Evolutionary conservation across 2,113 vertebrate species (phyloP).

Genomic region (Labrus mixtus): DNA sequence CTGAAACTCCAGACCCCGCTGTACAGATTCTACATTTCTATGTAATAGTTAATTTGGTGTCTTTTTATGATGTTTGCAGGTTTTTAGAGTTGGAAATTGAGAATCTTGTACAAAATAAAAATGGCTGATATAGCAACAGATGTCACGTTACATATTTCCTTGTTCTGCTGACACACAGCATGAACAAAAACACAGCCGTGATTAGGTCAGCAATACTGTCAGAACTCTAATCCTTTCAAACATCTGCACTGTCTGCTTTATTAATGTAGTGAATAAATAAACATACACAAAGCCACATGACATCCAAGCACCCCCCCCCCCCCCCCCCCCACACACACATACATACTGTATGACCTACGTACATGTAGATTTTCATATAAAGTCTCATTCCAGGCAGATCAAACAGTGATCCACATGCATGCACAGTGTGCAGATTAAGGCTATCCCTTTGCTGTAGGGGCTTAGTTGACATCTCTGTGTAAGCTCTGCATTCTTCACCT

Average conservation of each 20-base stretch:
- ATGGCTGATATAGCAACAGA: background rate
- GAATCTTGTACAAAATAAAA: background rate
- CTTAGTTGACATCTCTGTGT: conserved; percentile 70
- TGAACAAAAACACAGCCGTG: conserved; percentile 21
- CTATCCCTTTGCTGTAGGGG: conserved; percentile 54
- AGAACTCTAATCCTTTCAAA: conserved; percentile 25
- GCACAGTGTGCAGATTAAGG: conserved; percentile 72
- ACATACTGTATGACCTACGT: background rate
- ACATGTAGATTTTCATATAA: conserved; percentile 19
- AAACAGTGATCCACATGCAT: conserved; percentile 69
- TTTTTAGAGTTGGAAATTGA: background rate
- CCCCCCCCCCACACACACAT: background rate
- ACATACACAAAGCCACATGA: background rate
- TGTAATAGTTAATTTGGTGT: no score
- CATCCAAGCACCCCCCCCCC: background rate
- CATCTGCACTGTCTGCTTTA: conserved; percentile 31
- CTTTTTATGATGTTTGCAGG: background rate
- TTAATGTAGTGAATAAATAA: conserved; percentile 1
- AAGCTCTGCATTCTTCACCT: conserved; percentile 66
- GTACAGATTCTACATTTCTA: no score
- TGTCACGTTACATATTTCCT: background rate
- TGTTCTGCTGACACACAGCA: conserved; percentile 7
- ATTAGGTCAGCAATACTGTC: conserved; percentile 6
- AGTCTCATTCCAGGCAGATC: conserved; percentile 54
- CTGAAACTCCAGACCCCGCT: no score